Base-by-base conservation (phyloP, 2,888 invertebrate genomes). In the Gonocerus acuteangulatus region DNA sequence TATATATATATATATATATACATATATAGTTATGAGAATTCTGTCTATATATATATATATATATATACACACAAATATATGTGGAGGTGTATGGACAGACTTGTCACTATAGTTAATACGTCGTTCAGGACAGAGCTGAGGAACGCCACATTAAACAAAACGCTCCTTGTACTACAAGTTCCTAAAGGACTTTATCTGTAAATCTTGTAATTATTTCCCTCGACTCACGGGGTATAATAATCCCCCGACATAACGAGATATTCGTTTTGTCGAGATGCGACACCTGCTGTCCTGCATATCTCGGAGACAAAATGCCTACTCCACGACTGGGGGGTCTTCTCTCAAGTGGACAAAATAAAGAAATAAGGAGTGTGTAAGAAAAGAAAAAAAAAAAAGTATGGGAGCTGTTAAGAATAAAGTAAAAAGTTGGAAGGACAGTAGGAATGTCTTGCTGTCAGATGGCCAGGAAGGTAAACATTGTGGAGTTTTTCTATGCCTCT, bases 391-490 rank as follows among this genome's bases (percentile, higher is more conserved):
- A 49, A 48, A 48, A 49, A 49, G 32, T 49, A 32, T 49, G 19
- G 34, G 32, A 49, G 49, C 19, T 15, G 49, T 32, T 22, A 49
- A 27, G 49, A 49, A 27, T 27, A 49, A 49, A 49, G 27, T 27
- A 42, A 42, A 49, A 49, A 49, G 34, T 34, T 16, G 27, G 32
- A 49, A 49, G 49, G 49, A 19, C 49, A 15, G 13, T 11, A 18
- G 15, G 34, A 18, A 32, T 19, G 7, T 16, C 32, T 18, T 49
- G 27, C 49, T 34, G 49, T 49, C 19, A 32, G 49, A 48, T 48
- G n/a, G n/a, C n/a, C n/a, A n/a, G n/a, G n/a, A n/a, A n/a, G n/a
- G 49, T 49, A 49, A 49, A 49, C 49, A 49, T 27, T 34, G 19
- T 27, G 16, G 2, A 13, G 1, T 34, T 16, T 49, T 48, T 48